Evolutionary conservation across 2,113 vertebrate species (phyloP).

Genomic region (Perca fluviatilis): DNA sequence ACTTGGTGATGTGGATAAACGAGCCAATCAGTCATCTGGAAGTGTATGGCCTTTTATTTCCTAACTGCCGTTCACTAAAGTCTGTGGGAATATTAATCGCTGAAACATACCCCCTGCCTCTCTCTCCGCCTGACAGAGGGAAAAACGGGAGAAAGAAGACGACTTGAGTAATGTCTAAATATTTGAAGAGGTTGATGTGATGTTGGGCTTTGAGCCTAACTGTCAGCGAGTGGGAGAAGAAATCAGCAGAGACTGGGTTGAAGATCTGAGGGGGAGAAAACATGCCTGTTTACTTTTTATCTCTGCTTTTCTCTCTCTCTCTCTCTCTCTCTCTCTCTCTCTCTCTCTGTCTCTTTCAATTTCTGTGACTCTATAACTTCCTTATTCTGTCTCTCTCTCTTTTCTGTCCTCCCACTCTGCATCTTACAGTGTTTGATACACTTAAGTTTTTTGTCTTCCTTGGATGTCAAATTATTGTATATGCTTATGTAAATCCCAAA

Average conservation of each 20-base stretch:
- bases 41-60: slow-evolving; percentile 76
- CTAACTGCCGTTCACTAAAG: slow-evolving; percentile 70
- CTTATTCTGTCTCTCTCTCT: slow-evolving; percentile 1
- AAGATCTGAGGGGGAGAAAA: slow-evolving; percentile 71
- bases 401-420: slow-evolving; percentile 48
- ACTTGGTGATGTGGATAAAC: slow-evolving; percentile 77
- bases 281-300: slow-evolving; percentile 72
- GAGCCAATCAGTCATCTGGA: slow-evolving; percentile 78
- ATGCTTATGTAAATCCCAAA: slow-evolving; percentile 1
- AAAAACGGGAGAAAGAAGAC: slow-evolving; percentile 50
- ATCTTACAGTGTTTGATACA: slow-evolving; percentile 6
- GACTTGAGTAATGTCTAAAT: slow-evolving; percentile 77
- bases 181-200: slow-evolving; percentile 80
- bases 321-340: slow-evolving; percentile 25
- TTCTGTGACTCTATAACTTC: slow-evolving; percentile 27
- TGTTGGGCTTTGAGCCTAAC: slow-evolving; percentile 73
- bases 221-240: slow-evolving; percentile 71
- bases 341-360: slow-evolving; percentile 8
- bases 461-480: neutral
- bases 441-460: slow-evolving; percentile 3
- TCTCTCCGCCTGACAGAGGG: slow-evolving; percentile 40
- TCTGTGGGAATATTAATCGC: slow-evolving; percentile 78
- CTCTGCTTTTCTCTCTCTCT: slow-evolving; percentile 34
- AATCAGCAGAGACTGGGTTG: slow-evolving; percentile 74
- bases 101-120: slow-evolving; percentile 54